These are phyloP conservation scores for Chloroceryle inda DNA, from an alignment of 2,797 vertebrate genomes.

Conservation along the genomic window DNA sequence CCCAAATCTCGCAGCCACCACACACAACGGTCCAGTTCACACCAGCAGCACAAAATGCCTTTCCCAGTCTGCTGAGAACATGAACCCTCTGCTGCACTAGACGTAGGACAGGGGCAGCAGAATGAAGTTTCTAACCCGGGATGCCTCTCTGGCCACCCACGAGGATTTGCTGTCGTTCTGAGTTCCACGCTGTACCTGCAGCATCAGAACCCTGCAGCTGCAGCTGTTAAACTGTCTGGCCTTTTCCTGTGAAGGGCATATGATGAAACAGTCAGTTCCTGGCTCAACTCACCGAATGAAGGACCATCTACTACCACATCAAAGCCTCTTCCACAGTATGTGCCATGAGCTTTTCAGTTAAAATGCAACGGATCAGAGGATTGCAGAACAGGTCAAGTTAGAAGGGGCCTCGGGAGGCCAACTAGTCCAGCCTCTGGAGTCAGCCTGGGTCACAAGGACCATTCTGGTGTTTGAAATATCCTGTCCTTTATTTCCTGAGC, in stretches of 20 bases:
- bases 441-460: not conserved
- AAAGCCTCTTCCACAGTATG: not conserved
- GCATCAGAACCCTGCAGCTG: not conserved
- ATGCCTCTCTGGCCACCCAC: not conserved
- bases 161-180: not conserved
- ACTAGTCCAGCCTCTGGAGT: not conserved
- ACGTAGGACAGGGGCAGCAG: not conserved
- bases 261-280: not conserved
- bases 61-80: not conserved
- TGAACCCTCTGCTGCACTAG: not conserved
- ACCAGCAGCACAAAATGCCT: not conserved
- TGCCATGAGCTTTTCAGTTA: not conserved
- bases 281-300: accelerated
- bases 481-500: not conserved
- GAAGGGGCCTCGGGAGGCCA: not conserved
- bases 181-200: too few species aligned
- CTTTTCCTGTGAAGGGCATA: not conserved
- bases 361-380: not conserved
- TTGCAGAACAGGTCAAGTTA: not conserved
- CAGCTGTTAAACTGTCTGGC: not conserved
- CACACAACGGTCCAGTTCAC: not conserved
- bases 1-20: not conserved
- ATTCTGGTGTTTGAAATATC: accelerated
- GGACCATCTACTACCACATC: not conserved
- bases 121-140: not conserved